Conservation (phyloP, 37 sponge, comb jelly and placozoan genomes). For the Theonella swinhoei region DNA sequence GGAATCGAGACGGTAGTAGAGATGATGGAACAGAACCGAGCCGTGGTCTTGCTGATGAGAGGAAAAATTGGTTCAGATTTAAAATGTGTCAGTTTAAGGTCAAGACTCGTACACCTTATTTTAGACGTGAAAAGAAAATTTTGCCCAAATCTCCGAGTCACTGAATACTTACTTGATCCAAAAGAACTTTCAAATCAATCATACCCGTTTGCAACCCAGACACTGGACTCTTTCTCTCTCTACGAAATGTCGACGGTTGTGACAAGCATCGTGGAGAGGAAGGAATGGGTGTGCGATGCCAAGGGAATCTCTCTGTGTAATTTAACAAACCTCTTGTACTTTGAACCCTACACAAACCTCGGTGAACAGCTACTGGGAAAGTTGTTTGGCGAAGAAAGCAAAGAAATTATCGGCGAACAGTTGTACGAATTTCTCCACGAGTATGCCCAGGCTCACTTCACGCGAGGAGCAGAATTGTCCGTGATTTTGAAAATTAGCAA, state of each 20-base stretch:
- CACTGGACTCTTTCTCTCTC: background rate
- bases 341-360: constrained; percentile 44
- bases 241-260: constrained; percentile 19
- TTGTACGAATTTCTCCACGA: constrained; percentile 20
- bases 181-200: background rate
- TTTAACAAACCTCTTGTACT: constrained; percentile 6
- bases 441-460: background rate
- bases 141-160: background rate
- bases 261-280: background rate
- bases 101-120: constrained; percentile 40
- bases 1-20: constrained; percentile 56
- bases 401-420: background rate
- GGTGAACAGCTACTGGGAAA: background rate
- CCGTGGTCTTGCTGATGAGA: constrained; percentile 37
- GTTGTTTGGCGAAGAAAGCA: background rate
- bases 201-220: constrained; percentile 24
- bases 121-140: constrained; percentile 18
- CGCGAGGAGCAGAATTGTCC: background rate
- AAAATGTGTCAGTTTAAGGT: constrained; percentile 31
- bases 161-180: constrained; percentile 28
- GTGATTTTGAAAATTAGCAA: background rate
- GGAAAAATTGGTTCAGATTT: constrained; percentile 15
- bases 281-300: background rate
- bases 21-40: constrained; percentile 36
- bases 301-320: background rate